Evolutionary conservation across 2,888 invertebrate species (phyloP), one percentile per base, ranked within the genome.

Genomic region (Macrophya annulata): DNA sequence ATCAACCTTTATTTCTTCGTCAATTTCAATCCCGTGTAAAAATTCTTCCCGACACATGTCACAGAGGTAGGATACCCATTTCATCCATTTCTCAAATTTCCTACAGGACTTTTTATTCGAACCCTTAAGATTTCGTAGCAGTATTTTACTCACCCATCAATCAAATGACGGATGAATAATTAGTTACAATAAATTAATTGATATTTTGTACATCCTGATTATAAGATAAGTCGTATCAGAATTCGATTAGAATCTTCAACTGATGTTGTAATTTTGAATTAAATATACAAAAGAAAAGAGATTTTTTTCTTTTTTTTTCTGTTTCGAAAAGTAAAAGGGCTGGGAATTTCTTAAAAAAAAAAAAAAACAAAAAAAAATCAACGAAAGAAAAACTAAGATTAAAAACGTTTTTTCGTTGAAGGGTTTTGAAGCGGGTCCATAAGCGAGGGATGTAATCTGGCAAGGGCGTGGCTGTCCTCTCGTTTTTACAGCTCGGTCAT

Each of bases 401-500:
- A 77, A 77, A 77, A 77, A 51, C 25, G 17, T 8, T 77, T 31
- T 72, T 51, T 77, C 25, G 48, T 51, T n/a, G n/a, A 55, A 51
- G 77, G 51, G 77, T 51, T 76, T 77, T 77, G 37, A 77, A 55
- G 15, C 55, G 77, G 77, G 55, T 77, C 55, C 43, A 74, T 74
- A 45, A 31, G 55, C 48, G 77, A 77, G 77, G 77, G 51, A 55
- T 55, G 77, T 77, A 77, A 77, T 77, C 77, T 77, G 55, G 77
- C 48, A 55, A 55, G 77, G 77, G 77, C 77, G 77, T 77, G 55
- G 77, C 55, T 77, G 55, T 77, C 77, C 31, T 55, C 17, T 17
- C 48, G 51, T 77, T 77, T 77, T 77, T 77, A 77, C 77, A 37
- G 55, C 51, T 51, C n/a, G 77, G 77, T 77, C 77, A 77, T 77